These are phyloP conservation scores for Adoxophyes honmai DNA, from an alignment of 1,140 invertebrate genomes.

Conservation along the genomic window DNA sequence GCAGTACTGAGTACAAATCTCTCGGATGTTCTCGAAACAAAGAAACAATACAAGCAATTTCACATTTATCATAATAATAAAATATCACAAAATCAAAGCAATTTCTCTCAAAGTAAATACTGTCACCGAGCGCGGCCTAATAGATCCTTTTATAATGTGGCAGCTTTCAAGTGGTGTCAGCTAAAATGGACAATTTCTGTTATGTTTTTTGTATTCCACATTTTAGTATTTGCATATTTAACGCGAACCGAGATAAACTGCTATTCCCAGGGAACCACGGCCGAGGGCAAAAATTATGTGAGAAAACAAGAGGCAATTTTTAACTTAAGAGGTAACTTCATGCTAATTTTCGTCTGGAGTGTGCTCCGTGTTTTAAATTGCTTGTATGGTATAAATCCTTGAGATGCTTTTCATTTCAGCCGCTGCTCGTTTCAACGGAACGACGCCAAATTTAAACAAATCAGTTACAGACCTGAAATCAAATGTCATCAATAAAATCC, in stretches of 20 bases:
- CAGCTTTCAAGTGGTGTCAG: conserved; percentile 17
- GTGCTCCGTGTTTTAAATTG: neutral
- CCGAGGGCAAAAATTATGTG: conserved; percentile 1
- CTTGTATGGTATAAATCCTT: conserved; percentile 2
- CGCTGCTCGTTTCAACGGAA: neutral
- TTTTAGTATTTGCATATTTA: conserved; percentile 33
- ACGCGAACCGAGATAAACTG: conserved; percentile 23
- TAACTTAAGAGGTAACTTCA: conserved; percentile 11
- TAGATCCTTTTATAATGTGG: conserved; percentile 21
- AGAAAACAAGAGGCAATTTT: conserved; percentile 1
- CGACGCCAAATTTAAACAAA: conserved; percentile 22
- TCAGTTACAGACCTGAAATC: conserved; percentile 37
- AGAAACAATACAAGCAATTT: conserved; percentile 46
- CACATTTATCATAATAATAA: conserved; percentile 50
- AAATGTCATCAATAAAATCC: conserved; percentile 58
- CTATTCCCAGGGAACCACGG: neutral
- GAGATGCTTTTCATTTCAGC: conserved; percentile 24
- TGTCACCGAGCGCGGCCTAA: conserved; percentile 19
- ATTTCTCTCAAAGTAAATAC: neutral
- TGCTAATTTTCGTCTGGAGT: neutral
- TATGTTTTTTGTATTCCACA: conserved; percentile 55
- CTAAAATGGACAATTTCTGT: conserved; percentile 44
- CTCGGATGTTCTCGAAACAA: conserved; percentile 25
- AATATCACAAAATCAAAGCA: conserved; percentile 20
- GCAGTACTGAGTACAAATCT: conserved; percentile 36